Percentiles rank a stretch among this genome's conserved stretches.
Evolutionary conservation across 2,888 invertebrate genomes (phyloP).

Genomic region (Dasypolia templi): DNA sequence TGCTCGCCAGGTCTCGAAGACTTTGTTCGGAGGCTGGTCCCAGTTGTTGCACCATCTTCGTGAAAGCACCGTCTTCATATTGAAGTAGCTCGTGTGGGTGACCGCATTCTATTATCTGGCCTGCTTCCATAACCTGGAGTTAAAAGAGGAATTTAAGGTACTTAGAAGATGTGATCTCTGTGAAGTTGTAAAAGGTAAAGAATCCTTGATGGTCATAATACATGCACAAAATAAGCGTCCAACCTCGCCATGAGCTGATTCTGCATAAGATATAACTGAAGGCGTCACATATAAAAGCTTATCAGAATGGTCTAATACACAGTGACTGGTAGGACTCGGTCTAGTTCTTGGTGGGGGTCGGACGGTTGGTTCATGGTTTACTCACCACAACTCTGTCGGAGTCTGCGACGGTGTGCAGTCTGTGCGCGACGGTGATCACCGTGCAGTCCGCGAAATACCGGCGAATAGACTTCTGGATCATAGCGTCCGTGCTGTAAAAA

Average conservation of each 20-base stretch:
- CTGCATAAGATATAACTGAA: neutral
- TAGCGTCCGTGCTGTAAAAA: constrained; percentile 92
- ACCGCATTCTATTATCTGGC: constrained; percentile 92
- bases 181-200: neutral
- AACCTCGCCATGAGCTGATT: neutral
- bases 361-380: constrained; percentile 36
- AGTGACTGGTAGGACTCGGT: neutral
- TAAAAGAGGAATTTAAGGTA: neutral
- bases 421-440: constrained; percentile 97
- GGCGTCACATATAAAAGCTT: neutral
- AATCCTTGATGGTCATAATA: neutral
- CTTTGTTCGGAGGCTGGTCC: constrained; percentile 88
- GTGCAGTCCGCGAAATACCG: constrained; percentile 95
- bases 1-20: constrained; percentile 81
- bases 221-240: neutral
- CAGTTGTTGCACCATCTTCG: constrained; percentile 91
- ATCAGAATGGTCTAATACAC: neutral
- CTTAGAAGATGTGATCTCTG: neutral
- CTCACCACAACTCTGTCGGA: constrained; percentile 95
- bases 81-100: constrained; percentile 92
- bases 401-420: constrained; percentile 97
- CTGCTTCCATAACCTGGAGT: constrained; percentile 90
- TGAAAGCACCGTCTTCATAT: constrained; percentile 89
- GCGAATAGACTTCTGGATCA: constrained; percentile 96
- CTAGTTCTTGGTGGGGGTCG: neutral